Evolutionary conservation across 2,113 vertebrate genomes (phyloP).

Genomic region (Cricetomys ansorgei): DNA sequence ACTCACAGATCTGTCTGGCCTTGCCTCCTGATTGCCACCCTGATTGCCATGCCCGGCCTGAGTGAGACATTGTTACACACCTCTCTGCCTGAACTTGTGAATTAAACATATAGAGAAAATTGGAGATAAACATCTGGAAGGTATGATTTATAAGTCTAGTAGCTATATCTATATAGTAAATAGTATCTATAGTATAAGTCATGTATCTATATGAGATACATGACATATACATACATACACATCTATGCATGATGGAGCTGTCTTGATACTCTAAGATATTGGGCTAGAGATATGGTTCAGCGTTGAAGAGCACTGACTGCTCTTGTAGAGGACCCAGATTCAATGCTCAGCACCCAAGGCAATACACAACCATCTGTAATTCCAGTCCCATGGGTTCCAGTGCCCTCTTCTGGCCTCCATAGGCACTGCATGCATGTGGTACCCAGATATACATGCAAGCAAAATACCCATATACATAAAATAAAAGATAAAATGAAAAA

Average conservation of each 20-base stretch:
- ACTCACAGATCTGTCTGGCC: neutral
- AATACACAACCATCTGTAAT: neutral
- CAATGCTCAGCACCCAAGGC: neutral
- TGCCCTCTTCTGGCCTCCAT: neutral
- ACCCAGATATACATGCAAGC: neutral
- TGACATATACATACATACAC: neutral
- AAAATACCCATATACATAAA: neutral
- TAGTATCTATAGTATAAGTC: too few relatives aligned
- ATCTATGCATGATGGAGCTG: neutral
- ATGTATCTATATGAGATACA: neutral
- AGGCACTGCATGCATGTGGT: neutral
- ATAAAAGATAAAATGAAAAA: neutral
- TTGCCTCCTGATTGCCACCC: neutral
- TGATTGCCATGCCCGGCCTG: neutral
- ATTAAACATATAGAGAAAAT: neutral
- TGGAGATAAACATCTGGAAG: neutral
- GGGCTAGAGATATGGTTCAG: neutral
- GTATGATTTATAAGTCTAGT: neutral
- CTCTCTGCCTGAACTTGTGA: constrained; percentile 14
- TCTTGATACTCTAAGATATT: neutral
- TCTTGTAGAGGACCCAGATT: neutral
- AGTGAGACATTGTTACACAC: constrained; percentile 31
- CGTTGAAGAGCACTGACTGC: neutral
- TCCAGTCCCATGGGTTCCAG: neutral
- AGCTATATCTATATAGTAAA: too few relatives aligned